A percentile compares a stretch with the other conserved stretches of the same genome.
Evolutionary conservation across 1,140 invertebrate genomes (phyloP).

Genomic region (Lucilia cuprina): DNA sequence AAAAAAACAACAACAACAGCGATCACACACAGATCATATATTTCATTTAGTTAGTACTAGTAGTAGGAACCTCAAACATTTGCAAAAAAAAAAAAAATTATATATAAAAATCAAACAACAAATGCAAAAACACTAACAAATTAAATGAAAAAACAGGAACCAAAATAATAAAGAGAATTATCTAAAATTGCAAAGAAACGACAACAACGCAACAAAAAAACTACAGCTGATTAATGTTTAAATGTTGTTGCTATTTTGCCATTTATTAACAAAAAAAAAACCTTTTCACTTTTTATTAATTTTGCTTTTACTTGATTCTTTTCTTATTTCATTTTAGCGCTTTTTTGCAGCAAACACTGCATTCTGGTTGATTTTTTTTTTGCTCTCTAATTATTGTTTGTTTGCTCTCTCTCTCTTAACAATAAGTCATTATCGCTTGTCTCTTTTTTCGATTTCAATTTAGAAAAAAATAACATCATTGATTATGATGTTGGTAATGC

Average conservation of each 20-base stretch:
- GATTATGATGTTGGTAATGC: background rate
- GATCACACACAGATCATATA: slow-evolving; percentile 18
- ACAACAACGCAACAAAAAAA: background rate
- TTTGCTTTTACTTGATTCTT: too few relatives aligned
- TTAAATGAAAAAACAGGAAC: slow-evolving; percentile 8
- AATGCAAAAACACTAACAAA: background rate
- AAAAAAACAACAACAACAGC: background rate
- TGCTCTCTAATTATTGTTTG: background rate
- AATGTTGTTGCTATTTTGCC: background rate
- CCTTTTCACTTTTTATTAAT: slow-evolving; percentile 25
- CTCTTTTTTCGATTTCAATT: too few relatives aligned
- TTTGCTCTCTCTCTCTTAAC: background rate
- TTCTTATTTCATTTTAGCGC: too few relatives aligned
- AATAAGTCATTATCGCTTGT: background rate
- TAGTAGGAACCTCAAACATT: slow-evolving; percentile 20
- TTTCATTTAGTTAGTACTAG: background rate
- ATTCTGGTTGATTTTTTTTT: background rate
- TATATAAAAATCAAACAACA: too few relatives aligned
- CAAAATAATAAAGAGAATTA: background rate
- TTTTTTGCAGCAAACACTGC: slow-evolving; percentile 14
- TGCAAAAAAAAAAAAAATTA: background rate
- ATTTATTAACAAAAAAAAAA: background rate
- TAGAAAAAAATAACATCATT: background rate
- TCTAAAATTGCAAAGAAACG: background rate
- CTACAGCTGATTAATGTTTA: slow-evolving; percentile 9